A percentile compares a stretch with the other conserved stretches of the same genome.
Conservation (phyloP, 2,113 vertebrate genomes). For the Herpailurus yagouaroundi region DNA sequence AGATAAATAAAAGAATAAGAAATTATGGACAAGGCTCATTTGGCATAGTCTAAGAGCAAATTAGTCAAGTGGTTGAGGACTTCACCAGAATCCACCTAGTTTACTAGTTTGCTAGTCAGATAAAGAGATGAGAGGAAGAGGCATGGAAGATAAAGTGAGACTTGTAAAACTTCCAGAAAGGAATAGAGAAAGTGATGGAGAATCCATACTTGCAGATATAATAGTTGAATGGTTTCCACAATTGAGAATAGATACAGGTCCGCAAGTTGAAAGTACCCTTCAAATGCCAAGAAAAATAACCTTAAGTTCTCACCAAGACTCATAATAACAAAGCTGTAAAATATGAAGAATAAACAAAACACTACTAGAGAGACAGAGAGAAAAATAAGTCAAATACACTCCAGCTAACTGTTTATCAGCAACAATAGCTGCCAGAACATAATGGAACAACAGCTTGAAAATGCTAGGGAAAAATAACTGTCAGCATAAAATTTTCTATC, state of each 20-base stretch:
- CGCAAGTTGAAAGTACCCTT: neutral
- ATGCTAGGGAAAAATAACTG: neutral
- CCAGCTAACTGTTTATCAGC: neutral
- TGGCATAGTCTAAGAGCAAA: neutral
- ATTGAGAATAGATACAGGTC: neutral
- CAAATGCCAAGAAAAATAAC: neutral
- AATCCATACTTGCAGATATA: neutral
- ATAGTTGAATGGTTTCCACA: neutral
- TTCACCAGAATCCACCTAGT: neutral
- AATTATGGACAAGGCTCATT: neutral
- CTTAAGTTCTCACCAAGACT: neutral
- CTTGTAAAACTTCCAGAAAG: neutral
- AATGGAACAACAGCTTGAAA: neutral
- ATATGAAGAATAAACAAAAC: conserved; percentile 23
- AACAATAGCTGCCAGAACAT: neutral
- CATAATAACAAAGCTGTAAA: neutral
- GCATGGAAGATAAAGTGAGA: neutral
- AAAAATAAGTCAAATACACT: neutral
- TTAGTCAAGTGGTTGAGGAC: neutral
- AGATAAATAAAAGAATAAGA: neutral
- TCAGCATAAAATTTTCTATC: conserved; percentile 1
- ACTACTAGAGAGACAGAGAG: neutral
- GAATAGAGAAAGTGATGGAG: neutral
- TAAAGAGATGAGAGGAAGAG: neutral
- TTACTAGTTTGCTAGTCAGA: neutral